Conservation (phyloP, 2,113 vertebrate species). For the Pithys albifrons region DNA sequence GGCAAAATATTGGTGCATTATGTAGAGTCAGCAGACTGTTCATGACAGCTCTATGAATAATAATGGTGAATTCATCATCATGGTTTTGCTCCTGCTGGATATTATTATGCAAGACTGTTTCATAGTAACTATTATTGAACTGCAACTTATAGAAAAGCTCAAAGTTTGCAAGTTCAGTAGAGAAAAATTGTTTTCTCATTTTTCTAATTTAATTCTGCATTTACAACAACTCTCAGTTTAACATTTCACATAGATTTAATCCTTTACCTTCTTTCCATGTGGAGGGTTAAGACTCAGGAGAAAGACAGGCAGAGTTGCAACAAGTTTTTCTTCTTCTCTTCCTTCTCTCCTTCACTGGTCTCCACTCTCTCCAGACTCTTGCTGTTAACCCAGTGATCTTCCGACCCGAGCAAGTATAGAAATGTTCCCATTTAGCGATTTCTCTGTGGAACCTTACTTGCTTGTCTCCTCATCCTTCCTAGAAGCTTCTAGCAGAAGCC, state of each 20-base stretch:
- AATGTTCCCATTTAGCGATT: not conserved
- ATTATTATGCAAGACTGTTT: conserved; percentile 10
- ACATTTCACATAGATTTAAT: not conserved
- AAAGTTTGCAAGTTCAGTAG: not conserved
- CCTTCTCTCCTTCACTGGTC: not conserved
- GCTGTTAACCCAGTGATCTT: not conserved
- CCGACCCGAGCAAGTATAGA: not conserved
- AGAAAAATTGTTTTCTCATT: not conserved
- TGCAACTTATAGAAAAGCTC: not conserved
- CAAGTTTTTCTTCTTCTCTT: not conserved
- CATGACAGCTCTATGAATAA: conserved; percentile 52
- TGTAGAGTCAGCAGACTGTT: conserved; percentile 28
- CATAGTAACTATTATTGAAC: not conserved
- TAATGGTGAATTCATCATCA: conserved; percentile 29
- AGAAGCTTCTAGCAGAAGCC: not conserved
- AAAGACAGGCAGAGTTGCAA: not conserved
- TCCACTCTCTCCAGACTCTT: not conserved
- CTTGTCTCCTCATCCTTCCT: not conserved
- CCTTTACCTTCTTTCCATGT: not conserved
- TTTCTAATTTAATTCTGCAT: conserved; percentile 3
- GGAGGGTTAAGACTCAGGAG: not conserved
- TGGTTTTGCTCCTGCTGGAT: not conserved
- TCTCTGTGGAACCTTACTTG: not conserved
- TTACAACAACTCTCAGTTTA: not conserved
- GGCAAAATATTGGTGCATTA: conserved; percentile 14